Percentiles rank a stretch among this genome's conserved stretches.
phyloP scores from a whole-genome alignment of 2,888 invertebrate genomes.

The Eudemis profundana region DNA sequence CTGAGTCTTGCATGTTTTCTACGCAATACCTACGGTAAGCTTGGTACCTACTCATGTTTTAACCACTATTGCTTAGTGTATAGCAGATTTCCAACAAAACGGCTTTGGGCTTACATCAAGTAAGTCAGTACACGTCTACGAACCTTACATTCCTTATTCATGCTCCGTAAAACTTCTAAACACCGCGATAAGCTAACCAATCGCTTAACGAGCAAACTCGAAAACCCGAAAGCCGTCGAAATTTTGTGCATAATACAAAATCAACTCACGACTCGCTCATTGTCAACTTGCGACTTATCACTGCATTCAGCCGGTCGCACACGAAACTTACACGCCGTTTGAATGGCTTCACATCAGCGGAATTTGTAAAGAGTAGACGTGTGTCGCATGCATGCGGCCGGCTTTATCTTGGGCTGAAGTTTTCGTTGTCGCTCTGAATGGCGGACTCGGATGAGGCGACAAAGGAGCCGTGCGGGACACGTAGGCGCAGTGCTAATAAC shows the following conservation, averaged over 20 bases:
- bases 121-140: background rate
- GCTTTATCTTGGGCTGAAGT: slow-evolving; percentile 76
- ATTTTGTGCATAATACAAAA: slow-evolving; percentile 55
- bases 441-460: slow-evolving; percentile 41
- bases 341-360: slow-evolving; percentile 78
- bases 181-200: slow-evolving; percentile 25
- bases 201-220: slow-evolving; percentile 32
- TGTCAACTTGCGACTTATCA: slow-evolving; percentile 74
- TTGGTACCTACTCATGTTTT: too few species aligned
- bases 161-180: slow-evolving; percentile 28
- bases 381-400: slow-evolving; percentile 74
- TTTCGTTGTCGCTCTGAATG: slow-evolving; percentile 53
- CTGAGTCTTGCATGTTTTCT: too few species aligned
- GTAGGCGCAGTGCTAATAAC: slow-evolving; percentile 27
- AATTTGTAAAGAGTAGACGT: slow-evolving; percentile 84
- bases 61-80: too few species aligned
- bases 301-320: slow-evolving; percentile 70
- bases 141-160: slow-evolving; percentile 18
- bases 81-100: too few species aligned
- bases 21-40: too few species aligned
- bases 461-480: slow-evolving; percentile 31
- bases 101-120: background rate
- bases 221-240: slow-evolving; percentile 46
- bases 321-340: slow-evolving; percentile 76
- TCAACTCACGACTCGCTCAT: slow-evolving; percentile 70